Evolutionary conservation across 1,140 invertebrate genomes (phyloP).

Genomic region (Lucilia cuprina): DNA sequence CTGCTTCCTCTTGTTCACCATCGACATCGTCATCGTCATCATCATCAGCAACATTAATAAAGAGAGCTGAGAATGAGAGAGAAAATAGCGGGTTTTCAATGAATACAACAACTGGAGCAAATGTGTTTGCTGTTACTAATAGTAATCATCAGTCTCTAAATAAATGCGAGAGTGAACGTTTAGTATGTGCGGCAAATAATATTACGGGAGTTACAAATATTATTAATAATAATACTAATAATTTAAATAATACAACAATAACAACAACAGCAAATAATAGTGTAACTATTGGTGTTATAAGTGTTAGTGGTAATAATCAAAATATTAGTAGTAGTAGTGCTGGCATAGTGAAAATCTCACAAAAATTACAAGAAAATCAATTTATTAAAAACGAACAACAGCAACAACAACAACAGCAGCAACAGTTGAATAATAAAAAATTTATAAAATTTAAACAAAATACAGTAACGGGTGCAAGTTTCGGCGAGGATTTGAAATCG

Average conservation of each 20-base stretch:
- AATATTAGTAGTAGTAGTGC: neutral
- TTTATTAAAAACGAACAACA: slow-evolving; percentile 56
- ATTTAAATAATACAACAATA: too few species aligned
- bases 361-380: slow-evolving; percentile 59
- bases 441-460: neutral
- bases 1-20: neutral
- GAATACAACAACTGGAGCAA: slow-evolving; percentile 6
- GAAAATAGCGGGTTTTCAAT: neutral
- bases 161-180: slow-evolving; percentile 54
- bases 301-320: slow-evolving; percentile 13
- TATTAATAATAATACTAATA: slow-evolving; percentile 18
- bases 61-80: neutral
- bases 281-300: neutral
- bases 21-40: neutral
- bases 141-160: slow-evolving; percentile 50
- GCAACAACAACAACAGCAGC: slow-evolving; percentile 43
- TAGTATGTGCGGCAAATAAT: slow-evolving; percentile 27
- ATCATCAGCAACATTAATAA: slow-evolving; percentile 35
- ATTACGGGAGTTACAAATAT: neutral
- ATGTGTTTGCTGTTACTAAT: neutral
- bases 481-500: slow-evolving; percentile 18
- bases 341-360: slow-evolving; percentile 47
- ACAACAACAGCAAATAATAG: neutral
- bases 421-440: slow-evolving; percentile 4
- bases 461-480: neutral